Base-by-base conservation (phyloP, 2,888 invertebrate genomes). In the Acanthococcus lagerstroemiae region DNA sequence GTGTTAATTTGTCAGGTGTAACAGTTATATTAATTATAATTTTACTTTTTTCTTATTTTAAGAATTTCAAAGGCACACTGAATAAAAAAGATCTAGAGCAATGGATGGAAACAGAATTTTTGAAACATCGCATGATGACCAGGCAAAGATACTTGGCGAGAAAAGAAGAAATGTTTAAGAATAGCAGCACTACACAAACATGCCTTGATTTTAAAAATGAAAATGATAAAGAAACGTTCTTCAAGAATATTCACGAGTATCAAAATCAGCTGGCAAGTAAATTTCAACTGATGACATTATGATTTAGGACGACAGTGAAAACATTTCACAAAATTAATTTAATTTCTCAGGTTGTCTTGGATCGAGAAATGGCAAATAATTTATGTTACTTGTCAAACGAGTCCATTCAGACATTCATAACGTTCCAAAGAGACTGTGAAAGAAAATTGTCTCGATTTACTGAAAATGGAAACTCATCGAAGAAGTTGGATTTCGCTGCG, bases 101-200 rank as follows among this genome's bases (percentile, higher is more conserved):
- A 27, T 63, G 63, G 63, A 54, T 63, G 54, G 63, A 63, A 52
- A 48, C 63, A 9, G 52, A 63, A 19, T 52, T 48, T 30, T 52
- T 37, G 37, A 63, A 63, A 37, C 63, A 63, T 7, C 24, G 30
- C 12, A 52, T 63, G 25, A 37, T 44, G 48, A 54, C 63, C 25
- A 27, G 54, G 12, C 30, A 27, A 7, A 63, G 44, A 27, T 63
- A 44, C 48, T 37, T 63, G 22, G 30, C 30, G 7, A 52, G 24
- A 26, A 52, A 63, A 37, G 45, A 46, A 4, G 48, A 48, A 26
- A 9, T 19, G 9, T 26, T 60, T 24, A 60, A 60, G 12, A 60
- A 46, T 4, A 60, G 15, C 17, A 0, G n/a, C 2, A 26, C 45
- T 12, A 60, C 27, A 19, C 19, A n/a, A 45, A 45, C 4, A 46